A percentile compares a stretch with the other conserved stretches of the same genome.
These are phyloP conservation scores for Heliopora coerulea DNA, from an alignment of 92 coral and sea anemone genomes.

Conservation along the genomic window DNA sequence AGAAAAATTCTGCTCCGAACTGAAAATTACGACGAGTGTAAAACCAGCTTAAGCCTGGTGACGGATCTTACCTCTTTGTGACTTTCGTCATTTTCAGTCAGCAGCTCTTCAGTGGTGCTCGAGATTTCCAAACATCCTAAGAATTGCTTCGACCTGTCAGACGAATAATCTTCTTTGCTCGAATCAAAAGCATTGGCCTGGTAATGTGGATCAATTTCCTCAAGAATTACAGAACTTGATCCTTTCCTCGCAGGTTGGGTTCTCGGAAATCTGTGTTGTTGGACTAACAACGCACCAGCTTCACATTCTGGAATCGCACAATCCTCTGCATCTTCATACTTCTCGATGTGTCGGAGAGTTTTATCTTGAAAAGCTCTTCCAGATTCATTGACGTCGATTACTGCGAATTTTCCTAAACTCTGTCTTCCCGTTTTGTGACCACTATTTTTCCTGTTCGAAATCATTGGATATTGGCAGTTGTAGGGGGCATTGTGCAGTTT, in stretches of 20 bases:
- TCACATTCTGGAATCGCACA: background rate
- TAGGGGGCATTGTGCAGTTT: background rate
- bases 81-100: background rate
- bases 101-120: conserved; percentile 28
- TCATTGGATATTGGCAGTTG: background rate
- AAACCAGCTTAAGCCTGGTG: too few species aligned
- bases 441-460: background rate
- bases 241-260: conserved; percentile 5
- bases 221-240: background rate
- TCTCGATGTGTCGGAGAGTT: background rate
- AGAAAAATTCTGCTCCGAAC: too few species aligned
- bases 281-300: conserved; percentile 21
- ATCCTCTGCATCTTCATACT: background rate
- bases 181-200: background rate
- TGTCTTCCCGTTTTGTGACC: background rate
- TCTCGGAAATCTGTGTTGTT: background rate
- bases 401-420: background rate
- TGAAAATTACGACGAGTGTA: too few species aligned
- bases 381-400: background rate
- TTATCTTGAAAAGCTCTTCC: background rate
- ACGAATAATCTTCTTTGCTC: background rate
- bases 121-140: conserved; percentile 36
- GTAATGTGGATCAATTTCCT: background rate
- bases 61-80: conserved; percentile 18
- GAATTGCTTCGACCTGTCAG: conserved; percentile 19